Percentiles rank a stretch among this genome's conserved stretches.
These are phyloP conservation scores for Leptopilina drosophilae DNA, from an alignment of 2,888 invertebrate species.

Conservation along the genomic window DNA sequence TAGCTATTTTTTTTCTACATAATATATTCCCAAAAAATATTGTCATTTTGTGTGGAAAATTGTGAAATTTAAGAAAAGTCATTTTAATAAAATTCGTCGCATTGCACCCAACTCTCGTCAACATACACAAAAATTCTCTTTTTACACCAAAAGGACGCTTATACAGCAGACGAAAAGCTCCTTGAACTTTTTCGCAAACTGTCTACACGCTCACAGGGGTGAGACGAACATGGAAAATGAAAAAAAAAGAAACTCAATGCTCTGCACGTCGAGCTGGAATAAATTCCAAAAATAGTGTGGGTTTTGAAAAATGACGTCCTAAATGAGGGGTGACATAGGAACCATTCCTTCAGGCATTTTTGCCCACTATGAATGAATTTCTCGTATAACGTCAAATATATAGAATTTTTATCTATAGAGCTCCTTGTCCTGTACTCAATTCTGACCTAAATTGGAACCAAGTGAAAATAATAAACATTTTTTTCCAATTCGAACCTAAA, in stretches of 20 bases:
- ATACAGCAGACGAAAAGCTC: conserved; percentile 17
- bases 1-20: background rate
- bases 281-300: conserved; percentile 59
- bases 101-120: conserved; percentile 33
- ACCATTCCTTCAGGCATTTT: conserved; percentile 59
- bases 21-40: background rate
- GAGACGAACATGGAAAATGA: conserved; percentile 5
- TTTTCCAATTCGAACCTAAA: too few relatives aligned
- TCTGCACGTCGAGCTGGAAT: conserved; percentile 60
- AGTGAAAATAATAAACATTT: too few relatives aligned
- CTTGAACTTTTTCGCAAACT: conserved; percentile 24
- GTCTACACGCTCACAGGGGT: conserved; percentile 18
- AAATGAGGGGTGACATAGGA: conserved; percentile 67
- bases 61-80: background rate
- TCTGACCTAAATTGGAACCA: too few relatives aligned
- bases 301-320: conserved; percentile 67
- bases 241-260: conserved; percentile 22
- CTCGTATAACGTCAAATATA: background rate
- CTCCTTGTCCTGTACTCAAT: background rate
- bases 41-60: background rate
- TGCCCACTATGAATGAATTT: conserved; percentile 21
- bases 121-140: conserved; percentile 27
- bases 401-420: background rate
- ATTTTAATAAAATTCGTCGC: conserved; percentile 29
- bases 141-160: conserved; percentile 22